Percentiles rank a stretch among this genome's conserved stretches.
Conservation (phyloP, 2,113 vertebrate species). For the Scophthalmus maximus region DNA sequence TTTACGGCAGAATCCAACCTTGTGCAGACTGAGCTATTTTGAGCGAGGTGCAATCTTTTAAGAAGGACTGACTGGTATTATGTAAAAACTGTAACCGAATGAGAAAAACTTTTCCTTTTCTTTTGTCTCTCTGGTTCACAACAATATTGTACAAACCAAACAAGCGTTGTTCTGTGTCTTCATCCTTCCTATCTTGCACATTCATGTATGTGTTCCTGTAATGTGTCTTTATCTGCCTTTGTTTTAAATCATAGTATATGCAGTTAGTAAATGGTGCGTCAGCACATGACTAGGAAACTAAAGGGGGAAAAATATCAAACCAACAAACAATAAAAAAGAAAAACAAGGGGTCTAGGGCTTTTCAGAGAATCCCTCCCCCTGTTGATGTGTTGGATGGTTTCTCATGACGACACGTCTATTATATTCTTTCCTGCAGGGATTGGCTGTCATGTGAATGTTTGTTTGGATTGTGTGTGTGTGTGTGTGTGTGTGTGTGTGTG, state of each 20-base stretch:
- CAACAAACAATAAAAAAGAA: slow-evolving; percentile 5
- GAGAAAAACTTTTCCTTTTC: slow-evolving; percentile 7
- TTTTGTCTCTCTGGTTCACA: not conserved
- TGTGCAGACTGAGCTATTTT: slow-evolving; percentile 35
- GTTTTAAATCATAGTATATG: not conserved
- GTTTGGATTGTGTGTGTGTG: not conserved
- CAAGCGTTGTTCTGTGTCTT: not conserved
- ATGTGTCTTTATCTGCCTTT: not conserved
- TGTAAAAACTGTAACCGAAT: not conserved
- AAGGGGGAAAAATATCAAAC: not conserved
- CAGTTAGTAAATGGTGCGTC: slow-evolving; percentile 24
- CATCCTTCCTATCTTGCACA: not conserved
- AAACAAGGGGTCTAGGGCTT: not conserved
- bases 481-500: not conserved
- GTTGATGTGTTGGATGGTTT: slow-evolving; percentile 25
- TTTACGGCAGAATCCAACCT: slow-evolving; percentile 34
- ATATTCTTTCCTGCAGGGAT: not conserved
- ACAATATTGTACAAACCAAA: not conserved
- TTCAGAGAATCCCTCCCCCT: slow-evolving; percentile 2
- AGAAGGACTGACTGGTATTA: slow-evolving; percentile 9
- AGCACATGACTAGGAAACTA: slow-evolving; percentile 12
- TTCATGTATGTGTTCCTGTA: not conserved
- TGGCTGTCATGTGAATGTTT: not conserved
- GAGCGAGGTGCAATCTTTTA: not conserved
- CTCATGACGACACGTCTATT: not conserved